Conservation (phyloP, 2,888 invertebrate species). For the Drosophila nigricruria region DNA sequence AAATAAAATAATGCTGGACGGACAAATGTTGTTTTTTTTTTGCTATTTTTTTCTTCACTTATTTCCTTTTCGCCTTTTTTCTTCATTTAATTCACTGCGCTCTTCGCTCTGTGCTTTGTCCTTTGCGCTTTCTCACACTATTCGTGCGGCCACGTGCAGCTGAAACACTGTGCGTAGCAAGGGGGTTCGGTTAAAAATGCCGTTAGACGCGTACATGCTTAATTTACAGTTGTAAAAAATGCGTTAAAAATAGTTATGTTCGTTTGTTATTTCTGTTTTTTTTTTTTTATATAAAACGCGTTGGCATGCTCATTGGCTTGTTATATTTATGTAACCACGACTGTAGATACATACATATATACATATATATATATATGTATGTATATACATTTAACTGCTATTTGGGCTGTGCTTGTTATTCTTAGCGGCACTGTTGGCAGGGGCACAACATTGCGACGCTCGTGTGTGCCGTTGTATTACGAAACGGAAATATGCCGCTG, state of each 20-base stretch:
- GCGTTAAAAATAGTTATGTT: conserved; percentile 26
- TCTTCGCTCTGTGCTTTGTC: conserved; percentile 38
- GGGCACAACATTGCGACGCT: conserved; percentile 12
- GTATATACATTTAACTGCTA: conserved; percentile 35
- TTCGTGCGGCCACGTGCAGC: conserved; percentile 66
- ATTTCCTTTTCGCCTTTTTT: conserved; percentile 28
- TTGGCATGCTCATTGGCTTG: conserved; percentile 35
- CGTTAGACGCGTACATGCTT: conserved; percentile 54
- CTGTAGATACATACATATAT: conserved; percentile 2
- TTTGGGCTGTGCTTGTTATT: conserved; percentile 45
- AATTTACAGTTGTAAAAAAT: conserved; percentile 25
- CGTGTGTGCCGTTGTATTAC: conserved; percentile 67
- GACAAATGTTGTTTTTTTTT: conserved; percentile 54
- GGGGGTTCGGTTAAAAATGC: conserved; percentile 41
- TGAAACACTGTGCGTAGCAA: conserved; percentile 36
- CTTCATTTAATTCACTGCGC: conserved; percentile 36
- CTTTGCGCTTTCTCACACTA: conserved; percentile 44
- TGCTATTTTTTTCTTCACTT: conserved; percentile 32
- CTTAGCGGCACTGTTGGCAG: conserved; percentile 22
- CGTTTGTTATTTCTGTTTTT: neutral
- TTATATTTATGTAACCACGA: conserved; percentile 71
- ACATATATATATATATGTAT: neutral
- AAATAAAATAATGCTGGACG: conserved; percentile 62
- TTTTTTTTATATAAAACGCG: conserved; percentile 6
- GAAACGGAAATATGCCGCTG: conserved; percentile 76